Evolutionary conservation across 2,888 invertebrate genomes (phyloP).

Genomic region (Drosophila stalkeri): DNA sequence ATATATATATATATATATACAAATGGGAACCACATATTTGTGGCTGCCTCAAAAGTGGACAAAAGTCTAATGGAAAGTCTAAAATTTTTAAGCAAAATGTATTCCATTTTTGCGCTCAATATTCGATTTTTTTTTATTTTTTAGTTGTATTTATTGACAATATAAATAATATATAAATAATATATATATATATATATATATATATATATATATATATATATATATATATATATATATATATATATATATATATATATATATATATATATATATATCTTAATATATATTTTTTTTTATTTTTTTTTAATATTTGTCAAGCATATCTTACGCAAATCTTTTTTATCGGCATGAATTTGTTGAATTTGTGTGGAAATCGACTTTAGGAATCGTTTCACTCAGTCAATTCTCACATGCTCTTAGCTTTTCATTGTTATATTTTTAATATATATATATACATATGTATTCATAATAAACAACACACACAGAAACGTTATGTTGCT

Average conservation of each 20-base stretch:
- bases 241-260: too few species aligned
- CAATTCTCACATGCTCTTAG: neutral
- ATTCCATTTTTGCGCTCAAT: neutral
- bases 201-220: too few species aligned
- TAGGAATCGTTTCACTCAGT: neutral
- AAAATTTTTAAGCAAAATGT: constrained; percentile 12
- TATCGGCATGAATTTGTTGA: neutral
- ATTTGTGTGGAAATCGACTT: constrained; percentile 10
- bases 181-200: too few species aligned
- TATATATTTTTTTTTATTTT: too few species aligned
- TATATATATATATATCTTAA: too few species aligned
- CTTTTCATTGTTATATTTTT: neutral
- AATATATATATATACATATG: too few species aligned
- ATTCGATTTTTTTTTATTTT: neutral
- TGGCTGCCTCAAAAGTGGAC: constrained; percentile 15
- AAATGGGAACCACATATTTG: neutral
- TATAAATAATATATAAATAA: constrained; percentile 1
- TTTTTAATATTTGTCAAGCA: too few species aligned
- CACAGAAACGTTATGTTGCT: constrained; percentile 4
- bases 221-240: too few species aligned
- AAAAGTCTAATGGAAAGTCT: constrained; percentile 14
- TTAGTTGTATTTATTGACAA: constrained; percentile 14
- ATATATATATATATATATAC: too few species aligned
- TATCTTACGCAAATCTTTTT: too few species aligned
- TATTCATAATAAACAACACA: constrained; percentile 9